A percentile compares a stretch with the other conserved stretches of the same genome.
phyloP scores from a whole-genome alignment of 1,140 invertebrate genomes.

The Nomia melanderi region DNA sequence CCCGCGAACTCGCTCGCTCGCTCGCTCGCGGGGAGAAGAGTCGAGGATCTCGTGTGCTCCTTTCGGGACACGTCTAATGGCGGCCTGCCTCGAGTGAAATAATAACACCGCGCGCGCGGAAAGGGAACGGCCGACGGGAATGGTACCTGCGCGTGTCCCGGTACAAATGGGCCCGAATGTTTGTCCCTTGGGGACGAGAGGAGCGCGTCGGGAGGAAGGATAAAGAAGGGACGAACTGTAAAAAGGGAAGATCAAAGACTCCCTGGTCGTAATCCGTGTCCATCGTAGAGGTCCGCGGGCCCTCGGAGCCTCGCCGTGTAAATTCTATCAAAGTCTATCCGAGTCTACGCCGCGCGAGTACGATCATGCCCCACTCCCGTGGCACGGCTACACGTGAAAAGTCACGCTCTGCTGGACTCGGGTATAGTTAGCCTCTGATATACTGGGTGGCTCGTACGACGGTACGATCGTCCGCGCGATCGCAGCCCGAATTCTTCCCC shows the following conservation, averaged over 20 bases:
- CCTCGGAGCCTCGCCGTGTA: conserved; percentile 65
- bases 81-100: conserved; percentile 42
- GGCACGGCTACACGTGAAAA: conserved; percentile 72
- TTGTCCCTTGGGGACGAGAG: conserved; percentile 19
- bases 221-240: background rate
- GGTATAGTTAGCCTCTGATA: conserved; percentile 69
- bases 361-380: conserved; percentile 60
- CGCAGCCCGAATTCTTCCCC: conserved; percentile 1
- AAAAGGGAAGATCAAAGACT: conserved; percentile 40
- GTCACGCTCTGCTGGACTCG: conserved; percentile 75
- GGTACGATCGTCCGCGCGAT: background rate
- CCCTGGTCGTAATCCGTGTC: conserved; percentile 52
- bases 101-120: conserved; percentile 8
- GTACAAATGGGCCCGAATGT: conserved; percentile 42
- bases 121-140: conserved; percentile 4
- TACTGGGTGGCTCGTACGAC: conserved; percentile 69
- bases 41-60: conserved; percentile 4
- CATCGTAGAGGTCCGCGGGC: conserved; percentile 53
- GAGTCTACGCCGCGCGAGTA: conserved; percentile 49
- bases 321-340: conserved; percentile 73
- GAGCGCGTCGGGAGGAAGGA: background rate
- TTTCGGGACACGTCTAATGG: conserved; percentile 33
- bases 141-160: conserved; percentile 1
- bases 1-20: background rate
- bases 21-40: no score